Conservation (phyloP, 2,888 invertebrate species). For the Arrhopalites spinosus region DNA sequence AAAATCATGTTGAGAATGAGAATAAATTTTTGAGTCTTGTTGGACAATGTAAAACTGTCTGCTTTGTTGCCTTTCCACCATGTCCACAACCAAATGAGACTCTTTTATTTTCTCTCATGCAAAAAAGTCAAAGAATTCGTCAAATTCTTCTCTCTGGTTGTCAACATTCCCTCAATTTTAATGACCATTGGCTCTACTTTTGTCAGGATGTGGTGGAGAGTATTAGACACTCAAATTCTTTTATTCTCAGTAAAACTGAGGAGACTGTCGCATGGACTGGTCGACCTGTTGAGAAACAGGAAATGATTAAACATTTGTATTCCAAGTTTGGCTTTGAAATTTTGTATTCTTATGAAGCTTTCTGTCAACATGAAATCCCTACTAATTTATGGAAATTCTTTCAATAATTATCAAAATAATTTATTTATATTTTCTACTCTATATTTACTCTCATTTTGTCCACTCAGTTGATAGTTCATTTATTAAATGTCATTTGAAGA, state of each 20-base stretch:
- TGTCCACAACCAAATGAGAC: not conserved
- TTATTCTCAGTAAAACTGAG: not conserved
- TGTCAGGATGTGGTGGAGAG: not conserved
- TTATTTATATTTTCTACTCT: not conserved
- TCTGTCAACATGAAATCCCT: conserved; percentile 7
- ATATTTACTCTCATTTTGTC: no score
- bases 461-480: no score
- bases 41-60: conserved; percentile 16
- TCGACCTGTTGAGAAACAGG: not conserved
- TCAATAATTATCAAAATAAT: not conserved
- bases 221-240: not conserved
- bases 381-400: conserved; percentile 7
- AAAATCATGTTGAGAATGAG: not conserved
- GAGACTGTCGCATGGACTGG: not conserved
- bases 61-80: conserved; percentile 5
- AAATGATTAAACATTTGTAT: conserved; percentile 12
- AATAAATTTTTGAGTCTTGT: not conserved
- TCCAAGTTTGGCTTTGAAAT: conserved; percentile 10
- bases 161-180: conserved; percentile 17
- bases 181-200: conserved; percentile 16
- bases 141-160: conserved; percentile 16
- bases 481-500: no score
- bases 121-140: not conserved
- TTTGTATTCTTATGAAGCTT: conserved; percentile 9
- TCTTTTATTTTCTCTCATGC: not conserved